A percentile compares a stretch with the other conserved stretches of the same genome.
phyloP scores from a whole-genome alignment of 2,113 vertebrate genomes.

The Amphiprion ocellaris region DNA sequence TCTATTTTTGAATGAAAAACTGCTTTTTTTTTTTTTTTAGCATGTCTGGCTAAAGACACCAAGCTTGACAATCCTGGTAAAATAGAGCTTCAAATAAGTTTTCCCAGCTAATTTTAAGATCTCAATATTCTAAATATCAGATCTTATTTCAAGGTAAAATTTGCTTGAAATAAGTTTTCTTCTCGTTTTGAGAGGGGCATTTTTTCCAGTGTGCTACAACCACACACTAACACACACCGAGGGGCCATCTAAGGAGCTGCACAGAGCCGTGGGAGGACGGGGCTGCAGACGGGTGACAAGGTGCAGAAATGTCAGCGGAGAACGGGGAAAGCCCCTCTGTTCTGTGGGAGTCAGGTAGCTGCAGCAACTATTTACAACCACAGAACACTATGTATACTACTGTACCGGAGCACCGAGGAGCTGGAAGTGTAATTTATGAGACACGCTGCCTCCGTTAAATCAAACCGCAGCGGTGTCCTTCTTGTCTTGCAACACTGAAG shows the following conservation, averaged over 20 bases:
- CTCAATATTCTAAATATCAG: too few species aligned
- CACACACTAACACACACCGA: conserved; percentile 36
- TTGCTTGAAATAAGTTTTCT: too few species aligned
- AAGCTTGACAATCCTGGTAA: too few species aligned
- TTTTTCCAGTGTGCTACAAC: neutral
- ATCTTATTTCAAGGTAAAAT: too few species aligned
- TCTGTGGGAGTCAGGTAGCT: conserved; percentile 51
- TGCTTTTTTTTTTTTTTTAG: too few species aligned
- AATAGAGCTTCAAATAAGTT: too few species aligned
- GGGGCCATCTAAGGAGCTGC: conserved; percentile 77
- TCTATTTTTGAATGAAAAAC: too few species aligned
- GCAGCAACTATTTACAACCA: conserved; percentile 38
- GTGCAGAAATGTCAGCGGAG: conserved; percentile 76
- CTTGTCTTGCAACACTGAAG: conserved; percentile 31
- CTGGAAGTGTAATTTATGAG: conserved; percentile 13
- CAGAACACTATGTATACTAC: conserved; percentile 51
- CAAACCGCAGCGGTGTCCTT: conserved; percentile 8
- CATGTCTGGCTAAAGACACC: too few species aligned
- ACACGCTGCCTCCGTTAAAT: conserved; percentile 10
- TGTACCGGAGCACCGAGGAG: conserved; percentile 23
- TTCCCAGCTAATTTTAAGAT: too few species aligned
- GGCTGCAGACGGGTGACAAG: conserved; percentile 73
- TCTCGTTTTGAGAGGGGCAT: too few species aligned
- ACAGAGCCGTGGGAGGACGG: conserved; percentile 68
- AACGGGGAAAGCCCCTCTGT: conserved; percentile 66